These are phyloP conservation scores for Chaetodon auriga DNA, from an alignment of 2,113 vertebrate genomes.

Conservation along the genomic window DNA sequence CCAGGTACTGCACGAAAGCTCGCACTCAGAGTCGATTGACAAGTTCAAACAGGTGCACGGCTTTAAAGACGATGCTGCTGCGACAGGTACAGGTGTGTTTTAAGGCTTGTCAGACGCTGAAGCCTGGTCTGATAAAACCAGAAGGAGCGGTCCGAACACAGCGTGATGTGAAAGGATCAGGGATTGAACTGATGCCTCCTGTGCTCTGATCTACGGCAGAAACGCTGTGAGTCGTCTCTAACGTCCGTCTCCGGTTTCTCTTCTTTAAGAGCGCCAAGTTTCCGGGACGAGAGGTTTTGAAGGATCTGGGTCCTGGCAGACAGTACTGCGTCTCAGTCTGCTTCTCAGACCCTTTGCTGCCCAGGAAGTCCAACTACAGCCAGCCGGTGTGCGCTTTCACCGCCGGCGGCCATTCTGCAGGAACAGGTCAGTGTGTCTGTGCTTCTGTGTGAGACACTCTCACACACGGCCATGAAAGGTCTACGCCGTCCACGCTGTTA, in stretches of 20 bases:
- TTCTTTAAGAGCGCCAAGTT: fast-evolving
- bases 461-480: too few species aligned
- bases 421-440: conserved; percentile 12
- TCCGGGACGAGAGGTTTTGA: not conserved
- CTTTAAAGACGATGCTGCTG: too few species aligned
- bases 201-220: not conserved
- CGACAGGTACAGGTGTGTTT: not conserved
- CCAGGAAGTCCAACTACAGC: conserved; percentile 24
- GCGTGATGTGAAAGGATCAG: too few species aligned
- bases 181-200: too few species aligned
- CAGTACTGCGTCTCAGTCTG: conserved; percentile 66
- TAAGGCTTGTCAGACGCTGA: not conserved
- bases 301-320: conserved; percentile 23
- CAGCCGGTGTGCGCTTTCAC: conserved; percentile 33
- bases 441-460: too few species aligned
- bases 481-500: too few species aligned
- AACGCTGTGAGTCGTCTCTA: not conserved
- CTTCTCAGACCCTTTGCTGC: fast-evolving
- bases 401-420: not conserved
- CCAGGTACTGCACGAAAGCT: conserved; percentile 14
- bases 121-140: not conserved
- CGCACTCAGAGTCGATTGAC: not conserved
- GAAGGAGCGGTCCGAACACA: too few species aligned
- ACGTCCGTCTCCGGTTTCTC: conserved; percentile 17
- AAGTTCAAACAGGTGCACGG: too few species aligned